phyloP scores from a whole-genome alignment of 2,888 invertebrate genomes.

The Limnephilus marmoratus region DNA sequence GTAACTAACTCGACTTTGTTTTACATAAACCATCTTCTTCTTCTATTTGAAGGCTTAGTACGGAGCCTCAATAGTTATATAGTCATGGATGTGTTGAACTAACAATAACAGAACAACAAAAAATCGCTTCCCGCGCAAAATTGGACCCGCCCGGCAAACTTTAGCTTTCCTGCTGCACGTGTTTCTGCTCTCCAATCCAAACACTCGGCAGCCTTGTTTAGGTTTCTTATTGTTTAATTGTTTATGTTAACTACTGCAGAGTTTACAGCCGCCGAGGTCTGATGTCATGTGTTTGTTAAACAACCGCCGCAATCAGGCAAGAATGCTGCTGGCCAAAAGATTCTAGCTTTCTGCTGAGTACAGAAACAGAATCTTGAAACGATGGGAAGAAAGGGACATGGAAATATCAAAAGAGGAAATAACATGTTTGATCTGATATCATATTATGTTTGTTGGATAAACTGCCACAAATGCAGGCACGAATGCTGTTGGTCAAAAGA shows the following conservation, averaged over 20 bases:
- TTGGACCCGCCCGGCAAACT: background rate
- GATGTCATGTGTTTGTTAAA: constrained; percentile 36
- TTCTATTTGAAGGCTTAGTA: background rate
- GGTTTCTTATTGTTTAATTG: constrained; percentile 17
- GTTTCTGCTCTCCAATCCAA: background rate
- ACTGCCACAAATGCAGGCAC: no score
- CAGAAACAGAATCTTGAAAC: no score
- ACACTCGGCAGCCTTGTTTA: background rate
- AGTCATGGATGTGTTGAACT: background rate
- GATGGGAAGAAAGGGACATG: no score
- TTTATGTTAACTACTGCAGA: constrained; percentile 12
- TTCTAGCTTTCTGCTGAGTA: background rate
- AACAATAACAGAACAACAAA: background rate
- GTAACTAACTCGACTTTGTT: no score
- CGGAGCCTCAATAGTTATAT: background rate
- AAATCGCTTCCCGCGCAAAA: constrained; percentile 13
- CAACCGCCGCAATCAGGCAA: background rate
- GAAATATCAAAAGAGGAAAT: no score
- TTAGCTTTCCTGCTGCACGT: background rate
- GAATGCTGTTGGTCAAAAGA: no score
- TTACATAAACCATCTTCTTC: no score
- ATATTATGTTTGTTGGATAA: no score
- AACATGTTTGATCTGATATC: no score
- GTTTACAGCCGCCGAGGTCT: background rate
- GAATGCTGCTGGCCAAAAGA: background rate